Conservation (phyloP, 2,888 invertebrate species). For the Drosophila kuntzei region DNA sequence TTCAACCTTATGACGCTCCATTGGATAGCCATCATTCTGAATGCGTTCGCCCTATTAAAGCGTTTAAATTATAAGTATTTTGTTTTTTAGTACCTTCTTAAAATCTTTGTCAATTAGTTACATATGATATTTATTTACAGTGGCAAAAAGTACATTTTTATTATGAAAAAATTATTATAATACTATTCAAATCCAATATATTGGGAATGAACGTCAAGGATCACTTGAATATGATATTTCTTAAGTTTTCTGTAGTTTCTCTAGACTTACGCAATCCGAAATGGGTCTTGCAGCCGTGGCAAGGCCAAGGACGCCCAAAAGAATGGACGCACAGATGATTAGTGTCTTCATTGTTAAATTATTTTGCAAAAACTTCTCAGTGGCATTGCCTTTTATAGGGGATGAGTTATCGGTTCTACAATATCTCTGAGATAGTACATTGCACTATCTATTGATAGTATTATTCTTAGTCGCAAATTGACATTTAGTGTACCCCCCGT, state of each 20-base stretch:
- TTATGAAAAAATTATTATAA: too few species aligned
- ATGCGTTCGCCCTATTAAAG: slow-evolving; percentile 74
- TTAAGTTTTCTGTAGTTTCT: not conserved
- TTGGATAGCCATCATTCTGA: slow-evolving; percentile 86
- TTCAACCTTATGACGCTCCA: slow-evolving; percentile 89
- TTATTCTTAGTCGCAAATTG: slow-evolving; percentile 4
- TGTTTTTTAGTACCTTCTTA: too few species aligned
- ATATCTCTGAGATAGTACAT: slow-evolving; percentile 23
- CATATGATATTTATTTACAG: too few species aligned
- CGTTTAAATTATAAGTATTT: not conserved
- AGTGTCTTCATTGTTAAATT: slow-evolving; percentile 46
- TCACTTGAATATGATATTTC: too few species aligned
- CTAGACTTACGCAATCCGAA: slow-evolving; percentile 75
- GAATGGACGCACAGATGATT: slow-evolving; percentile 40
- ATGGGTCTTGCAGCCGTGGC: slow-evolving; percentile 65
- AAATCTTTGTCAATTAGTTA: too few species aligned
- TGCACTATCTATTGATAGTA: slow-evolving; percentile 53
- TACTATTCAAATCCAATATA: too few species aligned
- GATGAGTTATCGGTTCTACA: slow-evolving; percentile 20
- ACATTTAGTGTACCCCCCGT: slow-evolving; percentile 25
- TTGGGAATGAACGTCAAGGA: too few species aligned
- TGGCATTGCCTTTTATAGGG: slow-evolving; percentile 54
- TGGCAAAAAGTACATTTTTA: too few species aligned
- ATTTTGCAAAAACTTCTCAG: not conserved
- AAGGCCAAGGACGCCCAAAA: slow-evolving; percentile 45